Conservation (phyloP, 1,140 invertebrate genomes). For the Hycleus cichorii region DNA sequence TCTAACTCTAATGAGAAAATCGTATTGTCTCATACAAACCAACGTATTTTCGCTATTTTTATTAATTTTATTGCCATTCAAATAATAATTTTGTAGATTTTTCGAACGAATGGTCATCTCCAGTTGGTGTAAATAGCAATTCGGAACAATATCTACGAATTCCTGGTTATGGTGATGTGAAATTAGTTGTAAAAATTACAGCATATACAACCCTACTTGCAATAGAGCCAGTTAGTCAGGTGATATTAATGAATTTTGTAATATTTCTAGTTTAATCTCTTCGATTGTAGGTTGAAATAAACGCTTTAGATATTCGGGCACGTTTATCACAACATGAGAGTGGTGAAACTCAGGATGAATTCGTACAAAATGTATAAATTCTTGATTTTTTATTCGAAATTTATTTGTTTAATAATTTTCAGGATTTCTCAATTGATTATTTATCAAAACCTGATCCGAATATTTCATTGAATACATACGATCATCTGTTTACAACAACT, state of each 20-base stretch:
- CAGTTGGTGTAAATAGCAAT: constrained; percentile 42
- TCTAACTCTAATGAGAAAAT: constrained; percentile 17
- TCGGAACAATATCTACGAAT: constrained; percentile 61
- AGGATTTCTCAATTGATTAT: constrained; percentile 1
- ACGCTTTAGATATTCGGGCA: constrained; percentile 61
- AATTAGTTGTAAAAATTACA: constrained; percentile 50
- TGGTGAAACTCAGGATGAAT: neutral
- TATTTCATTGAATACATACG: neutral
- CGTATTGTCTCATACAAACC: neutral
- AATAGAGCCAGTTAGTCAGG: constrained; percentile 52
- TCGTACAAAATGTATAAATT: neutral
- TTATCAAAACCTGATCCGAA: neutral
- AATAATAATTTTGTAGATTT: no score
- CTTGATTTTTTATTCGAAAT: neutral
- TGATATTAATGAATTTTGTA: no score
- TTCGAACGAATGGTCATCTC: constrained; percentile 40
- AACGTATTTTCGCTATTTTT: no score
- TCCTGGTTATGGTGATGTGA: constrained; percentile 60
- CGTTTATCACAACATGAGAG: constrained; percentile 42
- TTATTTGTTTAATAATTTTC: neutral
- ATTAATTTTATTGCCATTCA: no score
- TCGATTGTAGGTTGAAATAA: constrained; percentile 49
- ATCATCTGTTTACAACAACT: constrained; percentile 11
- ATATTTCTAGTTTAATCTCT: no score
- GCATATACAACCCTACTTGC: constrained; percentile 23